Conservation (phyloP, 2,113 vertebrate genomes). For the Coreoperca whiteheadi region DNA sequence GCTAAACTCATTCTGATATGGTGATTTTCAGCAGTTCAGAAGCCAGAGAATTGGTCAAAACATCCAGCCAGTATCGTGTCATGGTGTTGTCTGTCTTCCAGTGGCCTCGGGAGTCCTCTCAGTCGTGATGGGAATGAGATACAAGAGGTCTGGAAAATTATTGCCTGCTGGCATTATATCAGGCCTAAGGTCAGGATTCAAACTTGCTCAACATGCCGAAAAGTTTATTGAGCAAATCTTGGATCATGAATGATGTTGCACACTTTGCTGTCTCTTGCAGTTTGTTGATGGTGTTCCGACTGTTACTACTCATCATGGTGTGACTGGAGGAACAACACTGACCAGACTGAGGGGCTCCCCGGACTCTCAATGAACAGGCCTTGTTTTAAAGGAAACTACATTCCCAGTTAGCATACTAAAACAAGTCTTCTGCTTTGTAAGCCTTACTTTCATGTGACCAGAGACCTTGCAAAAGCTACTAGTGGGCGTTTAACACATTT, state of each 20-base stretch:
- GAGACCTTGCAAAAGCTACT: not conserved
- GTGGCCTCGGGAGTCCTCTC: constrained; percentile 89
- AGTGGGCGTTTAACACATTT: not conserved
- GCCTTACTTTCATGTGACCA: constrained; percentile 10
- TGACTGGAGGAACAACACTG: constrained; percentile 30
- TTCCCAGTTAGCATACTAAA: constrained; percentile 24
- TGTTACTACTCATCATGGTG: constrained; percentile 81
- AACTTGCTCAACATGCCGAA: not conserved
- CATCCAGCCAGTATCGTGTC: not conserved
- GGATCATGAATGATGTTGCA: not conserved
- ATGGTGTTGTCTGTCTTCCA: constrained; percentile 63
- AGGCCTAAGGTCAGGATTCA: constrained; percentile 87
- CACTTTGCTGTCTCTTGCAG: constrained; percentile 78
- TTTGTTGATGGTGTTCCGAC: constrained; percentile 92
- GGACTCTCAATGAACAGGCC: not conserved
- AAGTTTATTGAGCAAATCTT: not conserved
- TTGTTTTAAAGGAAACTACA: constrained; percentile 21
- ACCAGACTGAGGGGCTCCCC: not conserved
- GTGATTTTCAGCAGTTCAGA: not conserved
- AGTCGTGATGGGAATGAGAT: constrained; percentile 92
- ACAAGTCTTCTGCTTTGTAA: not conserved
- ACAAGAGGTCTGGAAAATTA: constrained; percentile 92
- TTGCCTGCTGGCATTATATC: constrained; percentile 92
- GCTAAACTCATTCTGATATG: not conserved
- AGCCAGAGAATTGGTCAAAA: not conserved